Evolutionary conservation across 2,888 invertebrate species (phyloP).

Genomic region (Electrophaes corylata): DNA sequence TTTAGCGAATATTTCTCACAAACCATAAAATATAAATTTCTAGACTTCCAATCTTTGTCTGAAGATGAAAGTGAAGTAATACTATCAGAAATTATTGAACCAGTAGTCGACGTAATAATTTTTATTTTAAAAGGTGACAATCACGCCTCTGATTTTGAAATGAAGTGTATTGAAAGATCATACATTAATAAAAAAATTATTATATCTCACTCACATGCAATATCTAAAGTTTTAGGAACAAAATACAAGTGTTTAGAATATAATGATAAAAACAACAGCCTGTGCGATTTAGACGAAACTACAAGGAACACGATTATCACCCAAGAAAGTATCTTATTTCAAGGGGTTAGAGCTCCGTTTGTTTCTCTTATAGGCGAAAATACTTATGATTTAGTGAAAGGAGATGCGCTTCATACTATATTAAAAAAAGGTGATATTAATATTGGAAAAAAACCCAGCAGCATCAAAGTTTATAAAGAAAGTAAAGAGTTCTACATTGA

Average conservation of each 20-base stretch:
- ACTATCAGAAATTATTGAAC: conserved; percentile 4
- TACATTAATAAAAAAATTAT: conserved; percentile 4
- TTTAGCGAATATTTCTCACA: neutral
- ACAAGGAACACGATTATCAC: neutral
- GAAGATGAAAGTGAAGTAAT: conserved; percentile 1
- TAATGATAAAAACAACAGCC: conserved; percentile 5
- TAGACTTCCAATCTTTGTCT: conserved; percentile 4
- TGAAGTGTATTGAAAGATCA: neutral
- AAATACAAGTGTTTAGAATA: neutral
- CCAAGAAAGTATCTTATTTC: conserved; percentile 3
- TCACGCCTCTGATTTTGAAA: neutral
- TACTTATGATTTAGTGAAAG: conserved; percentile 1
- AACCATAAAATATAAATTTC: neutral
- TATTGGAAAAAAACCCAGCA: conserved; percentile 11
- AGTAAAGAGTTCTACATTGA: neutral
- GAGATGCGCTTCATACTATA: neutral
- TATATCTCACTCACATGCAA: neutral
- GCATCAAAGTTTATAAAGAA: neutral
- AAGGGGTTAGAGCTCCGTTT: conserved; percentile 13
- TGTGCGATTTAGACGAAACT: conserved; percentile 14
- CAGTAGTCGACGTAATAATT: conserved; percentile 3
- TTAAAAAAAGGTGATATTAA: neutral
- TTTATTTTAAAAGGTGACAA: neutral
- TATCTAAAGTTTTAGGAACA: neutral
- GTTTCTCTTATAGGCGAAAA: conserved; percentile 1